Percentiles rank a stretch among this genome's conserved stretches.
phyloP scores from a whole-genome alignment of 2,797 vertebrate genomes.

The Poecilia wingei region DNA sequence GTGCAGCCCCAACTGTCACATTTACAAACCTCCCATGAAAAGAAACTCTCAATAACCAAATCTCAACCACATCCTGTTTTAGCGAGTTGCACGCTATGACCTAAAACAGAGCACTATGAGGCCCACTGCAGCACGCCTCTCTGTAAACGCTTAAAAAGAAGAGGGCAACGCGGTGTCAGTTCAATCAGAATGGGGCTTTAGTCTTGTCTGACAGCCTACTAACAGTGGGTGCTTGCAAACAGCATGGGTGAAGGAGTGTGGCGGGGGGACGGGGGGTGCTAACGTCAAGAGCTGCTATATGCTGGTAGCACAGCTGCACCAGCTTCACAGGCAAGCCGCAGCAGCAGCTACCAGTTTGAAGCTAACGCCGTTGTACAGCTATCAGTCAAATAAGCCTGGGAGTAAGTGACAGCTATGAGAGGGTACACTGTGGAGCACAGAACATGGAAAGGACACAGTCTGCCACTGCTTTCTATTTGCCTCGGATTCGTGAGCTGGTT shows the following conservation, averaged over 20 bases:
- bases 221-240: conserved; percentile 9
- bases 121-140: conserved; percentile 14
- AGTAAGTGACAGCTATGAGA: not conserved
- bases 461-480: not conserved
- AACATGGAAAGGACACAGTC: not conserved
- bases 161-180: conserved; percentile 5
- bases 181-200: conserved; percentile 14
- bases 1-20: conserved; percentile 8
- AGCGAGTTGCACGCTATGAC: conserved; percentile 11
- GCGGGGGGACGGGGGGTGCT: not conserved
- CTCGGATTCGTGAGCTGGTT: not conserved
- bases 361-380: not conserved
- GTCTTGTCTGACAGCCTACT: conserved; percentile 18
- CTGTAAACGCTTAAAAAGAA: conserved; percentile 11
- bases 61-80: conserved; percentile 62
- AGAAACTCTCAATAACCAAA: conserved; percentile 44
- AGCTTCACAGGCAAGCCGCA: not conserved
- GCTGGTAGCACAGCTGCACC: conserved; percentile 27
- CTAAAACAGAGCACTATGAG: conserved; percentile 10
- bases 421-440: not conserved
- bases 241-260: not conserved
- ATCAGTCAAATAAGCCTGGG: not conserved
- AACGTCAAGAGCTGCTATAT: conserved; percentile 13
- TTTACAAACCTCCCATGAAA: conserved; percentile 22
- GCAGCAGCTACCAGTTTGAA: not conserved